Percentiles rank a stretch among this genome's conserved stretches.
Evolutionary conservation across 1,140 invertebrate species (phyloP).

Genomic region (Macrocentrus cingulum): DNA sequence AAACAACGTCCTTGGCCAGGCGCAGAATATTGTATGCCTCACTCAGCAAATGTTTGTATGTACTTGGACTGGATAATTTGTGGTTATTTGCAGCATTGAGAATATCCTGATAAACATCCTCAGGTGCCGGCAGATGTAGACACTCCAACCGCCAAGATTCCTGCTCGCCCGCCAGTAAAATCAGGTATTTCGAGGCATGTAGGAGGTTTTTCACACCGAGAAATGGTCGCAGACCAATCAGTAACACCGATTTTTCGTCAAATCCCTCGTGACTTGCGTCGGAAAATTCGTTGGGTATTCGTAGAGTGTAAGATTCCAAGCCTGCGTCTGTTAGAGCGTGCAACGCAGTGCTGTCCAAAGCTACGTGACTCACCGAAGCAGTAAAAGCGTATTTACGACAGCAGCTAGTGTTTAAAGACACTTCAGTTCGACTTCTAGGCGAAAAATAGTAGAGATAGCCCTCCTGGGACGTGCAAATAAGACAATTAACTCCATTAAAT

Average conservation of each 20-base stretch:
- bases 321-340: slow-evolving; percentile 77
- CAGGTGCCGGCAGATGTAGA: slow-evolving; percentile 63
- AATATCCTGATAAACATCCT: slow-evolving; percentile 68
- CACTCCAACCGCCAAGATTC: slow-evolving; percentile 70
- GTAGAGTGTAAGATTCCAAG: slow-evolving; percentile 76
- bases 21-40: slow-evolving; percentile 69
- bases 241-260: slow-evolving; percentile 67
- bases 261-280: slow-evolving; percentile 41
- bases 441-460: slow-evolving; percentile 65
- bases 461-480: slow-evolving; percentile 62
- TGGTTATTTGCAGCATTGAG: slow-evolving; percentile 67
- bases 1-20: slow-evolving; percentile 50
- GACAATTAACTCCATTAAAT: slow-evolving; percentile 53
- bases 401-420: slow-evolving; percentile 35
- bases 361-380: slow-evolving; percentile 67
- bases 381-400: slow-evolving; percentile 69
- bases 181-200: slow-evolving; percentile 64
- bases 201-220: slow-evolving; percentile 70
- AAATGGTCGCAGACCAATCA: slow-evolving; percentile 74
- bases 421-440: slow-evolving; percentile 28
- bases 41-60: slow-evolving; percentile 67
- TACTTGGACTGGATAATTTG: slow-evolving; percentile 60
- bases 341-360: slow-evolving; percentile 69
- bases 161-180: slow-evolving; percentile 68
- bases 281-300: slow-evolving; percentile 61